Evolutionary conservation across 1,140 invertebrate genomes (phyloP).

Genomic region (Heliconius melpomene): DNA sequence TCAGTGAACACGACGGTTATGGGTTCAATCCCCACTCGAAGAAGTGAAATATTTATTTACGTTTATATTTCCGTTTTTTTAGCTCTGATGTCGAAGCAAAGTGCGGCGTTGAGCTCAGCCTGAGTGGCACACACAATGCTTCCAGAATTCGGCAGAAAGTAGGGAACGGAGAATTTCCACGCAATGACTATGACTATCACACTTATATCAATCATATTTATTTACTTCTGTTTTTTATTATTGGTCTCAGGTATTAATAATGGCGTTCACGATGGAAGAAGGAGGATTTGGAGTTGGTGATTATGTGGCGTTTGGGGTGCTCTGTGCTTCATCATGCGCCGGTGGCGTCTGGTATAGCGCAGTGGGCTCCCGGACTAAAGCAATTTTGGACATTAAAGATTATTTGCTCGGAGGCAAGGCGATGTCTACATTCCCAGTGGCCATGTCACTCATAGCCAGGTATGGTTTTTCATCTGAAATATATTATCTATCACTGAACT

Average conservation of each 20-base stretch:
- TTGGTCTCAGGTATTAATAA: constrained; percentile 37
- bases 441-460: constrained; percentile 92
- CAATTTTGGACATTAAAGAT: constrained; percentile 83
- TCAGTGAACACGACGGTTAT: too few relatives aligned
- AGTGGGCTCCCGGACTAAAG: constrained; percentile 66
- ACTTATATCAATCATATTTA: too few relatives aligned
- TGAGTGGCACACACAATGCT: too few relatives aligned
- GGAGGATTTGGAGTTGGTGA: constrained; percentile 80
- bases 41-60: too few relatives aligned
- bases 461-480: constrained; percentile 57
- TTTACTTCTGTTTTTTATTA: not conserved
- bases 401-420: constrained; percentile 88
- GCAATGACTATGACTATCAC: too few relatives aligned
- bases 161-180: too few relatives aligned
- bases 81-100: too few relatives aligned
- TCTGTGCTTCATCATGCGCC: constrained; percentile 84
- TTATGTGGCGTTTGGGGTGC: constrained; percentile 83
- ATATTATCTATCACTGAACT: not conserved
- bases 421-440: constrained; percentile 89
- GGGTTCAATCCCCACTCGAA: too few relatives aligned
- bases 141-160: too few relatives aligned
- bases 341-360: constrained; percentile 90
- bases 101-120: too few relatives aligned
- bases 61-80: too few relatives aligned
- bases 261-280: constrained; percentile 70